These are phyloP conservation scores for Alces alces DNA, from an alignment of 2,113 vertebrate genomes.

Conservation along the genomic window DNA sequence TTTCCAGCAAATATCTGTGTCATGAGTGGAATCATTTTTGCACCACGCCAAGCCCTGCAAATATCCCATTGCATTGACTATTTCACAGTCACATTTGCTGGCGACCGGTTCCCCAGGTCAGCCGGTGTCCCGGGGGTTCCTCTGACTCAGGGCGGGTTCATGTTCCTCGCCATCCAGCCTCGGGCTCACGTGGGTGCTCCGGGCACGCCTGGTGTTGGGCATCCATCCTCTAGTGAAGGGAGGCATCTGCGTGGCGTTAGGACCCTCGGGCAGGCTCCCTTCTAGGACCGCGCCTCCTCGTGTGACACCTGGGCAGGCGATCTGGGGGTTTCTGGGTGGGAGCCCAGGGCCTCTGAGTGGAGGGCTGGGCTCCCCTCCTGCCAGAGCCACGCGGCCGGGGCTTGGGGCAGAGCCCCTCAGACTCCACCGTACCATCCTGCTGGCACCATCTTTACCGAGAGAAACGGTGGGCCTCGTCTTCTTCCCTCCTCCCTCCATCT, in stretches of 20 bases:
- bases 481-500: neutral
- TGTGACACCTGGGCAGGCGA: rapidly evolving
- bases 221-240: rapidly evolving
- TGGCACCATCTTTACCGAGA: rapidly evolving
- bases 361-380: neutral
- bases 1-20: neutral
- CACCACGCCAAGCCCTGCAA: neutral
- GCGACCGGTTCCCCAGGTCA: rapidly evolving
- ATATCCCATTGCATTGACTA: neutral
- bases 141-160: no score
- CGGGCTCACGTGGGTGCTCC: rapidly evolving
- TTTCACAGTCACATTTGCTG: neutral
- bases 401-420: neutral
- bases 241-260: neutral
- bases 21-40: neutral
- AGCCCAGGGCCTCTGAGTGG: neutral
- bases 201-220: neutral
- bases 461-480: rapidly evolving
- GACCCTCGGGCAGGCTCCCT: neutral
- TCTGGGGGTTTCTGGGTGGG: neutral
- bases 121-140: rapidly evolving
- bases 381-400: rapidly evolving
- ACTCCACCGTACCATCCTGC: rapidly evolving
- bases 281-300: neutral
- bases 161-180: neutral